Evolutionary conservation across 2,113 vertebrate species (phyloP), one percentile per base, ranked within the genome.

Genomic region (Campylorhamphus procurvoides): DNA sequence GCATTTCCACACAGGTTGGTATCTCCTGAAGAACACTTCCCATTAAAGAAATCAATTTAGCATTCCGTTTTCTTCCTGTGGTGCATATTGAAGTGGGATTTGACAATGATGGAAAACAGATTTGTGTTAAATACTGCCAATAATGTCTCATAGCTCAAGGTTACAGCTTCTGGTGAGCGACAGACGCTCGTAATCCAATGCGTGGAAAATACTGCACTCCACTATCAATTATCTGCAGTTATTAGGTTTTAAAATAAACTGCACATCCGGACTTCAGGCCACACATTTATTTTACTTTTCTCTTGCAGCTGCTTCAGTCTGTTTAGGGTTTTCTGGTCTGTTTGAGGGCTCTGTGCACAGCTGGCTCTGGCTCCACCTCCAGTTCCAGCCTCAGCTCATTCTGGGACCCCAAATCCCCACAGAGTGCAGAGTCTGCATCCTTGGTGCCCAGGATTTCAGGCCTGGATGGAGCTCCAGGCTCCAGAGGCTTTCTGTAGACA

Each of bases 101-200:
- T 97, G 97, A 98, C 97, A 97, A 97, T 96, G 97, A 97, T 96
- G 94, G 97, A 97, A 97, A 98, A 95, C 95, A 98, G 96, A 97
- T 97, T 94, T 97, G 93, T 84, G 96, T 97, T 97, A 98, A 97
- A 98, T 97, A 97, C 97, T 97, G 97, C 95, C 97, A 97, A 96
- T 96, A 97, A 97, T 93, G 96, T 95, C 95, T 93, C 93, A 78
- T 81, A 96, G 97, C 96, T 98, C 96, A 98, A 97, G 98, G 97
- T 97, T 96, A 97, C 39, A 94, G 74, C 93, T 94, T 85, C 92
- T 94, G 44, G 82, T 86, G 92, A 96, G 93, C 85, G 90, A 93
- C 94, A 96, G 96, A 96, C 56, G 67, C 93, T 73, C 23, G 89
- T 95, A 96, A 97, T 94, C 96, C 96, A 96, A 90, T 12, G 40